Evolutionary conservation across 1,140 invertebrate genomes (phyloP).

Genomic region (Cydia splendana): DNA sequence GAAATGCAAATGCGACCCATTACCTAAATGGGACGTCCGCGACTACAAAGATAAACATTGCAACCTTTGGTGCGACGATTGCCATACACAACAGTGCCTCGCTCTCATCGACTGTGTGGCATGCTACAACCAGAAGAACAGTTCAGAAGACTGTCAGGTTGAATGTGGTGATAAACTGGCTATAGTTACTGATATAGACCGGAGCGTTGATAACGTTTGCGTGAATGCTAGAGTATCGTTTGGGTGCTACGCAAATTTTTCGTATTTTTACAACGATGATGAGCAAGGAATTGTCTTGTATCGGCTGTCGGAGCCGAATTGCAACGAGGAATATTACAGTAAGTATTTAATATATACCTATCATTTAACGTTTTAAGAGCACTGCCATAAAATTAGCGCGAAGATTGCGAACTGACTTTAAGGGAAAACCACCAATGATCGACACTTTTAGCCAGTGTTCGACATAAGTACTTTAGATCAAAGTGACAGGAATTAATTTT

Average conservation of each 20-base stretch:
- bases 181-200: neutral
- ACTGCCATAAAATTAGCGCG: too few species aligned
- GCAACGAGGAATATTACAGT: conserved; percentile 16
- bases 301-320: neutral
- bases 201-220: neutral
- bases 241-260: conserved; percentile 23
- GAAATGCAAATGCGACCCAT: conserved; percentile 9
- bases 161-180: neutral
- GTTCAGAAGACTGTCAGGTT: neutral
- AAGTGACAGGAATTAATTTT: too few species aligned
- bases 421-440: too few species aligned
- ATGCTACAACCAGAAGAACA: neutral
- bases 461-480: too few species aligned
- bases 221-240: conserved; percentile 5
- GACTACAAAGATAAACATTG: conserved; percentile 16
- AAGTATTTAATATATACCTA: neutral
- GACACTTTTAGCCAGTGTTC: too few species aligned
- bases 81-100: neutral
- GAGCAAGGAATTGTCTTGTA: neutral
- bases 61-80: neutral
- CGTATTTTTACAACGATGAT: conserved; percentile 15
- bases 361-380: too few species aligned
- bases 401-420: too few species aligned
- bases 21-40: conserved; percentile 15
- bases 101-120: neutral